A percentile compares a stretch with the other conserved stretches of the same genome.
Conservation (phyloP, 2,113 vertebrate species). For the Cranoglanis bouderius region DNA sequence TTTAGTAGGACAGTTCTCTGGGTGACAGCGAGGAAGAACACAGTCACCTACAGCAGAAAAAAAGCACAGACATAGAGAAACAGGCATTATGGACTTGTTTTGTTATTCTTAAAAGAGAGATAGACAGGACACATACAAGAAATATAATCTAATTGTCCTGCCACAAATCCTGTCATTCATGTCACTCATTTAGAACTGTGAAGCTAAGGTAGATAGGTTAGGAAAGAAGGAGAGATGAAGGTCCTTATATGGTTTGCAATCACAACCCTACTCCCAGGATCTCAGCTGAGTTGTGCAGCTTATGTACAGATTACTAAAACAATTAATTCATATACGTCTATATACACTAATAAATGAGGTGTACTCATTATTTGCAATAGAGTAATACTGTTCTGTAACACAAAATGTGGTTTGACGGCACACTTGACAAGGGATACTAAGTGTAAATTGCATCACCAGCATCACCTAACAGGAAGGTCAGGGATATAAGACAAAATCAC, state of each 20-base stretch:
- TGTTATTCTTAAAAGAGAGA: not conserved
- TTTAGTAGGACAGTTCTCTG: conserved; percentile 17
- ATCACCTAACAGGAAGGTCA: not conserved
- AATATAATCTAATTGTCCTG: not conserved
- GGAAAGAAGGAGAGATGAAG: not conserved
- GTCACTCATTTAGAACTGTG: not conserved
- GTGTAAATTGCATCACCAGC: not conserved
- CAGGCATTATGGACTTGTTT: not conserved
- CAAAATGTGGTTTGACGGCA: not conserved
- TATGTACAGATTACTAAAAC: not conserved
- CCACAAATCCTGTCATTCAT: not conserved
- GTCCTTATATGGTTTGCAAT: not conserved
- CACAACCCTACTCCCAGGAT: not conserved
- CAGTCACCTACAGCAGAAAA: conserved; percentile 30
- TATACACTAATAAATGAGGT: not conserved
- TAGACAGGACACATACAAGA: not conserved
- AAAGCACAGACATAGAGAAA: not conserved
- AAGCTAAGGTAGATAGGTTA: not conserved
- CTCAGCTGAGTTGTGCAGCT: not conserved
- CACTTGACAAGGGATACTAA: not conserved
- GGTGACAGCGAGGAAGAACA: conserved; percentile 33
- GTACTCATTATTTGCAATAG: not conserved
- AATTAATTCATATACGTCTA: not conserved
- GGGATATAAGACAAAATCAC: not conserved
- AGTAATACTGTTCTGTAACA: not conserved